Conservation (phyloP, 2,888 invertebrate genomes). For the Rhamphomyia laevipes region DNA sequence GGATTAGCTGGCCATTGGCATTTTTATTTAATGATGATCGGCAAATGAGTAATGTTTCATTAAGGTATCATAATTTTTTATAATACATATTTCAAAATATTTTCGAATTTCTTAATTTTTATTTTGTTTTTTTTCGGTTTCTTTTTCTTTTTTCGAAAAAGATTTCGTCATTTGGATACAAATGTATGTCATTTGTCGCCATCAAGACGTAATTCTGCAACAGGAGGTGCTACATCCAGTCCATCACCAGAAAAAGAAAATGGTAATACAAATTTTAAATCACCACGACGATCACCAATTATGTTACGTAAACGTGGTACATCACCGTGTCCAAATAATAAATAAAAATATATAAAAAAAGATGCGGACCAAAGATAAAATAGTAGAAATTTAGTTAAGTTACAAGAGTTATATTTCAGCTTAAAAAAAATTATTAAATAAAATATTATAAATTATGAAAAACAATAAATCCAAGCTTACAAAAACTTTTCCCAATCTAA, state of each 20-base stretch:
- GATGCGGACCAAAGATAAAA: not conserved
- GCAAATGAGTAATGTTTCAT: conserved; percentile 56
- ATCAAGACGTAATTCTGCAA: conserved; percentile 46
- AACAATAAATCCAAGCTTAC: too few species aligned
- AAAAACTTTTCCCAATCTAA: too few species aligned
- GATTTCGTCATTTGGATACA: conserved; percentile 78
- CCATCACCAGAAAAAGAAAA: conserved; percentile 43
- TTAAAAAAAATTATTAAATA: too few species aligned
- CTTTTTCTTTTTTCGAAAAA: conserved; percentile 28
- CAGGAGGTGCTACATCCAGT: conserved; percentile 53
- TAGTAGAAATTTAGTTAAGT: not conserved
- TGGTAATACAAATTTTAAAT: conserved; percentile 34
- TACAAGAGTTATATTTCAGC: too few species aligned
- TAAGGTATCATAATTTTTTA: conserved; percentile 52
- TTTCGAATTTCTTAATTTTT: not conserved
- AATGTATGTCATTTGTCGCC: conserved; percentile 62
- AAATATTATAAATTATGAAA: too few species aligned
- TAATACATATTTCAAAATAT: conserved; percentile 1
- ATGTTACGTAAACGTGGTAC: conserved; percentile 30
- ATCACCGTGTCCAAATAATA: conserved; percentile 25
- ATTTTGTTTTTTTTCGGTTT: not conserved
- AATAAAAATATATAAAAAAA: conserved; percentile 4
- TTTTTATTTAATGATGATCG: conserved; percentile 71
- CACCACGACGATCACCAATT: conserved; percentile 42
- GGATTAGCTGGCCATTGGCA: conserved; percentile 89